phyloP scores from a whole-genome alignment of 2,888 invertebrate genomes.

The Homarus gammarus region DNA sequence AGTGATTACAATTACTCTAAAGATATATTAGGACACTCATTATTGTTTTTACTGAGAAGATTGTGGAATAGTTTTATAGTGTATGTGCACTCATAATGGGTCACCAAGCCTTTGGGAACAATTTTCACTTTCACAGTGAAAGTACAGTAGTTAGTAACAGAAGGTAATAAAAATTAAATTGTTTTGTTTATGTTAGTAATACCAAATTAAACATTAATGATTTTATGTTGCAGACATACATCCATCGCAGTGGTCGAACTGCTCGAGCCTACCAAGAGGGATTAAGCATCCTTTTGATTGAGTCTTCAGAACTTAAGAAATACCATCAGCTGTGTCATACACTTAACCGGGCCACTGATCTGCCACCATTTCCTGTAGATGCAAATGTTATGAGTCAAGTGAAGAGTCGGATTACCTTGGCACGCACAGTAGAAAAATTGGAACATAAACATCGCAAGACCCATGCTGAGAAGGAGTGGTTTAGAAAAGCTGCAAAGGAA shows the following conservation, averaged over 20 bases:
- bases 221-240: constrained; percentile 86
- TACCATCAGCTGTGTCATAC: constrained; percentile 85
- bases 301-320: constrained; percentile 89
- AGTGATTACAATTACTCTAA: too few relatives aligned
- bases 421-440: constrained; percentile 40
- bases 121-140: not conserved
- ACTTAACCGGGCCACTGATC: constrained; percentile 67
- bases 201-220: not conserved
- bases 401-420: constrained; percentile 39
- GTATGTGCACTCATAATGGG: too few relatives aligned
- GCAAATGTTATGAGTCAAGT: constrained; percentile 54
- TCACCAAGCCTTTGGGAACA: too few relatives aligned
- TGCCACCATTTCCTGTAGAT: constrained; percentile 69
- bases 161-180: not conserved
- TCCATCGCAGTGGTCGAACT: constrained; percentile 97
- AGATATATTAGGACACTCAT: too few relatives aligned
- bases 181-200: not conserved
- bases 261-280: constrained; percentile 94
- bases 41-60: too few relatives aligned
- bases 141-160: not conserved
- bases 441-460: constrained; percentile 45
- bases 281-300: constrained; percentile 93
- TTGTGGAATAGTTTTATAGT: too few relatives aligned
- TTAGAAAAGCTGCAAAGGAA: constrained; percentile 59
- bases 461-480: constrained; percentile 48